Evolutionary conservation across 2,797 vertebrate species (phyloP).

Genomic region (Eospalax fontanierii): DNA sequence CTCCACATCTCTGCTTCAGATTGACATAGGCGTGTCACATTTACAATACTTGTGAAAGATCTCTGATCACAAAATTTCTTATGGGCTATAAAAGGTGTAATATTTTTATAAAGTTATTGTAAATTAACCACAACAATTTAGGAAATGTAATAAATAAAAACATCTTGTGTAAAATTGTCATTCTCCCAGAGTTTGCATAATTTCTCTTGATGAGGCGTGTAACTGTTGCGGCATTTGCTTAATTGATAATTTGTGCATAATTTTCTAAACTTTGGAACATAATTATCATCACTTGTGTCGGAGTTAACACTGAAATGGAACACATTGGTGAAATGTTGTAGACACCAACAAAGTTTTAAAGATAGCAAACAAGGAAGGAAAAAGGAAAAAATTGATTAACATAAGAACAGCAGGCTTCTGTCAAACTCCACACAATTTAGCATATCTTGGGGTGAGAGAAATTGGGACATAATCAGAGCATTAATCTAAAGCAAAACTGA

Average conservation of each 20-base stretch:
- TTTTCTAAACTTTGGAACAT: slow-evolving; percentile 82
- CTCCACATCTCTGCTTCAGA: slow-evolving; percentile 21
- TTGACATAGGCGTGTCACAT: slow-evolving; percentile 26
- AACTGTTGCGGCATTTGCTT: slow-evolving; percentile 77
- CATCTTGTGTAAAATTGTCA: slow-evolving; percentile 83
- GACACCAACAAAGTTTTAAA: slow-evolving; percentile 79
- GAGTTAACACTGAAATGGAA: slow-evolving; percentile 81
- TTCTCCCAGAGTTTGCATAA: slow-evolving; percentile 82
- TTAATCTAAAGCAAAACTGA: slow-evolving; percentile 77
- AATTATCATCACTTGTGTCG: slow-evolving; percentile 82
- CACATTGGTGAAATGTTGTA: slow-evolving; percentile 81
- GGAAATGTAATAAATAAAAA: slow-evolving; percentile 85
- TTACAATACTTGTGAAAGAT: slow-evolving; percentile 69
- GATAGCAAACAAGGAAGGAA: slow-evolving; percentile 61
- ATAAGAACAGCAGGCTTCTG: slow-evolving; percentile 68
- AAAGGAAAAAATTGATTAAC: slow-evolving; percentile 73
- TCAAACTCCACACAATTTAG: slow-evolving; percentile 70
- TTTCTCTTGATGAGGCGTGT: slow-evolving; percentile 84
- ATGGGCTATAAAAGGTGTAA: slow-evolving; percentile 75
- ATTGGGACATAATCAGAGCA: slow-evolving; percentile 74
- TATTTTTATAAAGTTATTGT: slow-evolving; percentile 83
- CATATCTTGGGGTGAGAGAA: slow-evolving; percentile 71
- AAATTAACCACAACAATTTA: slow-evolving; percentile 84
- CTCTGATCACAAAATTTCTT: slow-evolving; percentile 74
- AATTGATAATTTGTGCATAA: slow-evolving; percentile 83